A percentile compares a stretch with the other conserved stretches of the same genome.
These are phyloP conservation scores for Caenorhabditis becei DNA, from an alignment of 2,888 invertebrate genomes.

Conservation along the genomic window DNA sequence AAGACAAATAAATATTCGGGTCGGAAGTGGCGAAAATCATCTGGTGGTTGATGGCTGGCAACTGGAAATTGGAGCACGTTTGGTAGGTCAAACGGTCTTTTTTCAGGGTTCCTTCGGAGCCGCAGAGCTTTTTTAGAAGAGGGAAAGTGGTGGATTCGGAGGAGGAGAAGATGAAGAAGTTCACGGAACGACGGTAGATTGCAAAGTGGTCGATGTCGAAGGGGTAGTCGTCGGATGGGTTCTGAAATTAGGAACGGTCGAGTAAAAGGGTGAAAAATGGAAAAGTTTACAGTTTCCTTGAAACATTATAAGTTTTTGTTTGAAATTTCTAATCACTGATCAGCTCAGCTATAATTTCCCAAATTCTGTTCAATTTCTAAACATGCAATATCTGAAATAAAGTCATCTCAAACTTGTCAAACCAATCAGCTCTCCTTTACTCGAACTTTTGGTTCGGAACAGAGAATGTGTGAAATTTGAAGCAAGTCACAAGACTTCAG, in stretches of 20 bases:
- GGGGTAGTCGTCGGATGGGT: conserved; percentile 58
- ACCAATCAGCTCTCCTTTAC: too few species aligned
- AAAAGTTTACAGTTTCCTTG: too few species aligned
- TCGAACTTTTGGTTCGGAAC: too few species aligned
- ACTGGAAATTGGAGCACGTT: conserved; percentile 46
- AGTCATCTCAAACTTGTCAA: too few species aligned
- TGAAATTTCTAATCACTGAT: too few species aligned
- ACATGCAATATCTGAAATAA: too few species aligned
- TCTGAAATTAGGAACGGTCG: conserved; percentile 28
- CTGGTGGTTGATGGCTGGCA: conserved; percentile 35
- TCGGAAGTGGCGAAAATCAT: conserved; percentile 34
- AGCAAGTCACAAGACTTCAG: too few species aligned
- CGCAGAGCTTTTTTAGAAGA: conserved; percentile 29
- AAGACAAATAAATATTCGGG: conserved; percentile 37
- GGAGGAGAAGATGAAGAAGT: conserved; percentile 43
- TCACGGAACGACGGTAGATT: conserved; percentile 54
- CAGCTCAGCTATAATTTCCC: too few species aligned
- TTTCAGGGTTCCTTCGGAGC: conserved; percentile 25
- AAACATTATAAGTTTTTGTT: too few species aligned
- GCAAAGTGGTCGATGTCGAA: conserved; percentile 54
- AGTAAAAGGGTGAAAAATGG: neutral
- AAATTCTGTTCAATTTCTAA: too few species aligned
- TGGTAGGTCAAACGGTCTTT: conserved; percentile 38
- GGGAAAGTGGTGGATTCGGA: conserved; percentile 20
- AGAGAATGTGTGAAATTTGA: too few species aligned